Evolutionary conservation across 1,140 invertebrate species (phyloP).

Genomic region (Scaptodrosophila lebanonensis): DNA sequence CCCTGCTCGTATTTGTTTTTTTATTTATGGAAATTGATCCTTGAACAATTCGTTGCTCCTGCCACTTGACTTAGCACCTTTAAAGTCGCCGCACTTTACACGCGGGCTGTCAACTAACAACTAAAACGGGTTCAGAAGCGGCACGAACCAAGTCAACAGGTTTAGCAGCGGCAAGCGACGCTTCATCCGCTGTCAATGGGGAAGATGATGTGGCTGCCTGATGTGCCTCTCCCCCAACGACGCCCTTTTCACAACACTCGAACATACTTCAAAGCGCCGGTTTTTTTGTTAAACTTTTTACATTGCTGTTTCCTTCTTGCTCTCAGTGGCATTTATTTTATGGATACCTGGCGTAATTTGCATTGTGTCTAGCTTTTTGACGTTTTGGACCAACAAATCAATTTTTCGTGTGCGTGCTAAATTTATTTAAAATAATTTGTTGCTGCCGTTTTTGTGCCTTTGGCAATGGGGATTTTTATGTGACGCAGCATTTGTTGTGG

Average conservation of each 20-base stretch:
- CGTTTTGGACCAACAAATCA: neutral
- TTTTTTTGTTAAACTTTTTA: conserved; percentile 14
- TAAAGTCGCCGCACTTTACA: conserved; percentile 8
- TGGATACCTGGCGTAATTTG: conserved; percentile 16
- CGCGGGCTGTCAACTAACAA: conserved; percentile 21
- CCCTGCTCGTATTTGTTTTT: conserved; percentile 19
- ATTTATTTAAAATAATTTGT: neutral
- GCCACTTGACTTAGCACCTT: conserved; percentile 15
- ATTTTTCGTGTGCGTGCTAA: conserved; percentile 24
- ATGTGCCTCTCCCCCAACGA: too few relatives aligned
- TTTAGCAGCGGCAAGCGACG: conserved; percentile 22
- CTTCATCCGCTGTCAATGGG: too few relatives aligned
- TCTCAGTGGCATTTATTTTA: conserved; percentile 10
- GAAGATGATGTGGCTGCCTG: too few relatives aligned
- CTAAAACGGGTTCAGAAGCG: conserved; percentile 31
- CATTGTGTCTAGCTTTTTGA: conserved; percentile 3
- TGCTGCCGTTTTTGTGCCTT: too few relatives aligned
- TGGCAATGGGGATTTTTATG: too few relatives aligned
- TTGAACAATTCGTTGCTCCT: conserved; percentile 7
- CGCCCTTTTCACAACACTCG: too few relatives aligned
- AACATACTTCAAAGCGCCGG: too few relatives aligned
- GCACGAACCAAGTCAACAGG: conserved; percentile 18
- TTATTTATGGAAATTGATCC: neutral
- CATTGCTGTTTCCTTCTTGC: conserved; percentile 10
- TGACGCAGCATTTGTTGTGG: too few relatives aligned